These are phyloP conservation scores for Drosophila nigromelanica DNA, from an alignment of 1,140 invertebrate genomes.

Conservation along the genomic window DNA sequence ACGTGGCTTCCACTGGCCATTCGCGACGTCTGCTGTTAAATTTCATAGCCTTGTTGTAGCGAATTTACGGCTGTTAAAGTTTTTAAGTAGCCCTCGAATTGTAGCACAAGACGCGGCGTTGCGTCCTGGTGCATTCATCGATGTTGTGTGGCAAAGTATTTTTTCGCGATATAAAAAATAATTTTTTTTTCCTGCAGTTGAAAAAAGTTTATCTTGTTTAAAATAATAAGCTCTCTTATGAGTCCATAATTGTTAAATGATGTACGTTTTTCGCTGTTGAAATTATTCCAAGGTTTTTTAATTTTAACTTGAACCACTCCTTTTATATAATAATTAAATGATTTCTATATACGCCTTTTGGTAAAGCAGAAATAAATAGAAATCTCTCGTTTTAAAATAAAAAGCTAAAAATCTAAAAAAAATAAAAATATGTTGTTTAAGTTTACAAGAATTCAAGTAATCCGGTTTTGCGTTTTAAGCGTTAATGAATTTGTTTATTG, in stretches of 20 bases:
- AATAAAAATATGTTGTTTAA: neutral
- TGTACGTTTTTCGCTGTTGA: too few relatives aligned
- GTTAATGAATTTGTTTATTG: too few relatives aligned
- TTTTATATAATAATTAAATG: too few relatives aligned
- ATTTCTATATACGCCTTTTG: too few relatives aligned
- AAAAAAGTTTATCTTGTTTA: neutral
- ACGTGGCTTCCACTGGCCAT: constrained; percentile 13
- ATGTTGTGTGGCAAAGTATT: neutral
- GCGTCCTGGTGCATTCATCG: constrained; percentile 2
- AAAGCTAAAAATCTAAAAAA: too few relatives aligned
- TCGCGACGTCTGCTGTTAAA: constrained; percentile 67
- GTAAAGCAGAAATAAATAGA: too few relatives aligned
- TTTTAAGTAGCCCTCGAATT: constrained; percentile 69
- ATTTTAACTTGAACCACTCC: too few relatives aligned
- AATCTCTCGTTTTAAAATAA: too few relatives aligned
- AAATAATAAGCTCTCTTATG: neutral
- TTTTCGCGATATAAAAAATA: neutral
- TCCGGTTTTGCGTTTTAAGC: too few relatives aligned
- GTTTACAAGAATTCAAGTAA: too few relatives aligned
- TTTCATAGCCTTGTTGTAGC: constrained; percentile 74
- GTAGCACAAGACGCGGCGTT: constrained; percentile 9
- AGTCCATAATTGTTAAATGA: neutral
- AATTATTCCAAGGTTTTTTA: too few relatives aligned
- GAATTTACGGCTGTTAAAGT: constrained; percentile 75
- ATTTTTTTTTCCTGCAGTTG: neutral